Conservation (phyloP, 2,113 vertebrate genomes). For the Caloenas nicobarica region DNA sequence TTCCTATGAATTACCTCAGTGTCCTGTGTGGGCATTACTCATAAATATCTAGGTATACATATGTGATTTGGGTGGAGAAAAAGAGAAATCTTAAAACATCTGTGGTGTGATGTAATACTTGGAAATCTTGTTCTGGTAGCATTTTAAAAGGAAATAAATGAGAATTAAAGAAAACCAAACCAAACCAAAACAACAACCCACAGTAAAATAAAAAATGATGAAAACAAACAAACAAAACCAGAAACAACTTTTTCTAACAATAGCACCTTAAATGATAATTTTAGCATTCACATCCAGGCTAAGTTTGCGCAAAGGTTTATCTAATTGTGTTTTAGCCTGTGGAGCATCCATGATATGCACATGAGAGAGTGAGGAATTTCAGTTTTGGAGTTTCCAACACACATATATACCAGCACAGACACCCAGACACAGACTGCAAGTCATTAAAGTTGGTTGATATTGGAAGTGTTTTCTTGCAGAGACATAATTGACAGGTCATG, state of each 20-base stretch:
- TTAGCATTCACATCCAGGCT: background rate
- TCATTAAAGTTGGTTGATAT: accelerated
- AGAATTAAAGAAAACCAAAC: background rate
- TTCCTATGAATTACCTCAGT: background rate
- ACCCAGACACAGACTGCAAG: background rate
- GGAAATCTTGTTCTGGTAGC: background rate
- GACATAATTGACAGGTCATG: background rate
- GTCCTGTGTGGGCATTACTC: background rate
- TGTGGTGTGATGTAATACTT: background rate
- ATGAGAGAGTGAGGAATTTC: background rate
- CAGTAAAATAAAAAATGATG: background rate
- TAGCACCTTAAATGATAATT: background rate
- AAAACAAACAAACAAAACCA: background rate
- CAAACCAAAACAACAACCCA: no score
- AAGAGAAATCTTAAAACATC: background rate
- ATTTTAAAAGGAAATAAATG: background rate
- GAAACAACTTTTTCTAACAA: background rate
- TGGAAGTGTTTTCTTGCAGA: background rate
- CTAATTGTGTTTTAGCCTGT: background rate
- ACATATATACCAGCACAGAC: background rate
- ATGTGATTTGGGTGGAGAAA: background rate
- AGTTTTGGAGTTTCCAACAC: background rate
- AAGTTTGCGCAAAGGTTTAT: background rate
- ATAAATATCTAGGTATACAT: background rate
- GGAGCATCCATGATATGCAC: background rate